Conservation (phyloP, 2,113 vertebrate species). For the Phaethornis superciliosus region DNA sequence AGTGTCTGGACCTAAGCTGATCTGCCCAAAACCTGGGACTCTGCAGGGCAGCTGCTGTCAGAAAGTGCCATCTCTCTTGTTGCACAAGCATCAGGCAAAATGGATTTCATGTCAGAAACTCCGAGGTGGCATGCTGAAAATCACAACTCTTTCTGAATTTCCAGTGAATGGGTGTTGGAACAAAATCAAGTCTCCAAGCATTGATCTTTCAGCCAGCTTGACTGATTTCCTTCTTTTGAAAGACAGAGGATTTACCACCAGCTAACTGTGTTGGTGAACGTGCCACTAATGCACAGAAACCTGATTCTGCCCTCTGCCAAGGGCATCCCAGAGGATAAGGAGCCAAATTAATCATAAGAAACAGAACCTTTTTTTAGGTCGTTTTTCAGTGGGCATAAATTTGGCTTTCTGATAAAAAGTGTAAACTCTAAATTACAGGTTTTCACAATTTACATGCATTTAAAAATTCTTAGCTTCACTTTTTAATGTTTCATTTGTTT, state of each 20-base stretch:
- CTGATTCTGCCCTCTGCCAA: not conserved
- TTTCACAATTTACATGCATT: conserved; percentile 14
- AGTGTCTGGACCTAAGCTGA: fast-evolving
- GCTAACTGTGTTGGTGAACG: not conserved
- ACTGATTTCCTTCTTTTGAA: not conserved
- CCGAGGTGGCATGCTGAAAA: not conserved
- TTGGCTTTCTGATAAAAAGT: not conserved
- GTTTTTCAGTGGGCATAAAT: not conserved
- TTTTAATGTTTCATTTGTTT: not conserved
- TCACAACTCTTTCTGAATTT: not conserved
- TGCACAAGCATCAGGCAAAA: not conserved
- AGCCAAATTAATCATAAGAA: not conserved
- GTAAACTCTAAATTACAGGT: not conserved
- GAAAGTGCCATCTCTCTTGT: not conserved
- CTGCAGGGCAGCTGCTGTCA: not conserved
- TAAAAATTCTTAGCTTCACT: conserved; percentile 24
- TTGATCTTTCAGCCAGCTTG: not conserved
- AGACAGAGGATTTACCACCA: not conserved
- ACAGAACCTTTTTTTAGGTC: not conserved
- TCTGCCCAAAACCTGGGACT: not conserved
- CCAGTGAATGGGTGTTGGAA: not conserved
- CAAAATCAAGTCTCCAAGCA: not conserved
- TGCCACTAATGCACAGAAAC: not conserved
- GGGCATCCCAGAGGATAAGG: not conserved
- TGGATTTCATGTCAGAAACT: not conserved